A percentile compares a stretch with the other conserved stretches of the same genome.
phyloP scores from a whole-genome alignment of 92 coral and sea anemone genomes.

The Desmophyllum pertusum region DNA sequence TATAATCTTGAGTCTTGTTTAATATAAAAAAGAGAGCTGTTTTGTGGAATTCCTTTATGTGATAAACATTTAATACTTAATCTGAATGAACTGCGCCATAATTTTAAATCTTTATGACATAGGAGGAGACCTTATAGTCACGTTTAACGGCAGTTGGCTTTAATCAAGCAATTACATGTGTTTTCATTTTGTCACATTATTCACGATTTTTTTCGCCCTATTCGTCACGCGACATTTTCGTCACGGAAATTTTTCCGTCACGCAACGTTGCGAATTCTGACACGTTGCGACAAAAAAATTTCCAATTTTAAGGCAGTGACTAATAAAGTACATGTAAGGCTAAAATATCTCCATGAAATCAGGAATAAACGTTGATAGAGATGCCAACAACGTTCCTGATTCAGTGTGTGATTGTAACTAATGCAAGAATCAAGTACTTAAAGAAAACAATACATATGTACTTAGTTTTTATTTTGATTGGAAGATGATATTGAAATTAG shows the following conservation, averaged over 20 bases:
- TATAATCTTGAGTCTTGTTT: not conserved
- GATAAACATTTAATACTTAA: not conserved
- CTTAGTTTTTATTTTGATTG: not conserved
- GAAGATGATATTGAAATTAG: slow-evolving; percentile 23
- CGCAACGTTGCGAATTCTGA: not conserved
- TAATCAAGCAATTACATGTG: not conserved
- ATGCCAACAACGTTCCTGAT: not conserved
- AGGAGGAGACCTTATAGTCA: not conserved
- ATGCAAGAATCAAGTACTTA: not conserved
- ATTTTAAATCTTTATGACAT: not conserved
- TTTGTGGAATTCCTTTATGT: not conserved
- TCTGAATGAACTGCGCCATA: not conserved
- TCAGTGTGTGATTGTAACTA: not conserved
- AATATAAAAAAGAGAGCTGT: not conserved
- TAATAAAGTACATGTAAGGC: not conserved
- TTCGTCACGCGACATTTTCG: not conserved
- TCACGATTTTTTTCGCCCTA: not conserved
- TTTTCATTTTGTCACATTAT: not conserved
- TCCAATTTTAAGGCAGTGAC: not conserved
- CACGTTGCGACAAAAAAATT: not conserved
- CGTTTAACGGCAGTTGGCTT: not conserved
- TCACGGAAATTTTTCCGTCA: not conserved
- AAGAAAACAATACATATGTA: not conserved
- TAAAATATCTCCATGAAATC: not conserved
- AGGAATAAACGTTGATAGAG: not conserved